Base-by-base conservation (phyloP, 2,888 invertebrate species). In the Andricus quercusramuli region DNA sequence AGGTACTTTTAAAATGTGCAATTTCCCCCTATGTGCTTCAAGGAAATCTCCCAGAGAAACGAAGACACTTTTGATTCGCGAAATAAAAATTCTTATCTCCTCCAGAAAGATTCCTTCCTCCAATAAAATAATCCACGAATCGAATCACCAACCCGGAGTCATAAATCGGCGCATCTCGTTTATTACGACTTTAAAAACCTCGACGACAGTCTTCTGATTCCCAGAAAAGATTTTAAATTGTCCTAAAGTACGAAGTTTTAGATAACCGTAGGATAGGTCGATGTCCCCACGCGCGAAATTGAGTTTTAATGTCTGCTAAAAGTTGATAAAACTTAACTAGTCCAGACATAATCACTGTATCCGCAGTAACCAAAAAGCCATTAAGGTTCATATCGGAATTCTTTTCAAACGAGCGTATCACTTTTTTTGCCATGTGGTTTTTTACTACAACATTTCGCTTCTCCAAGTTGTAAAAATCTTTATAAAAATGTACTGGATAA, bases 141-240 rank as follows among this genome's bases (percentile, higher is more conserved):
- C 74, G 74, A 74, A 56, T 9, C 74, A 74, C 51, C 29, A 32
- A 29, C 66, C n/a, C 32, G 13, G n/a, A 29, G 56, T 74, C 74
- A 56, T 74, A 74, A 74, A 74, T 74, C 51, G 74, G n/a, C n/a
- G 51, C n/a, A 56, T 56, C 74, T 74, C 74, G 56, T 74, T 74
- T 74, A 74, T 74, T 74, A 74, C 56, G 74, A 51, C 74, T 51
- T 74, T 74, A 74, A 56, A 74, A 74, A 74, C n/a, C 74, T 56
- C 15, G 56, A 74, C 25, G 70, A 70, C 51, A 74, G 56, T 56
- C 56, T n/a, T 32, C 74, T 29, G 32, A 74, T 74, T 74, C 74
- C 20, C n/a, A 32, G 74, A 74, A 74, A 37, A 74, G 56, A 74
- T 56, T 37, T 74, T 56, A 74, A 74, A 74, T 32, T 74, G 32